phyloP scores from a whole-genome alignment of 2,797 vertebrate species.

The Spinibarbus caldwelli region DNA sequence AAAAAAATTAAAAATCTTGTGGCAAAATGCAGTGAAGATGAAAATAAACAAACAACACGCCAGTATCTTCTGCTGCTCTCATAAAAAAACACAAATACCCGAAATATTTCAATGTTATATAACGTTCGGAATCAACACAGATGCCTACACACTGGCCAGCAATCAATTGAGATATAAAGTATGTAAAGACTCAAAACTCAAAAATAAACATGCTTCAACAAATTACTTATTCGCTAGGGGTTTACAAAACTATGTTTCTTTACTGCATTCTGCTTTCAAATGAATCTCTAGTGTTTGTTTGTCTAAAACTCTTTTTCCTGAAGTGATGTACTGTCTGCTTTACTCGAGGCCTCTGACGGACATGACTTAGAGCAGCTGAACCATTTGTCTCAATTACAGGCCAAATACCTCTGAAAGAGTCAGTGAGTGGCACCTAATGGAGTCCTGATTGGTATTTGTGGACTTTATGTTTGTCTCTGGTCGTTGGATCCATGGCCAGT shows the following conservation, averaged over 20 bases:
- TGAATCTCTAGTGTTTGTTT: neutral
- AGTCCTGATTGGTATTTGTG: conserved; percentile 14
- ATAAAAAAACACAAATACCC: conserved; percentile 16
- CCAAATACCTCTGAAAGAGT: neutral
- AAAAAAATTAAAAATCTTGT: neutral
- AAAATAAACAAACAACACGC: conserved; percentile 46
- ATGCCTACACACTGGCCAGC: conserved; percentile 4
- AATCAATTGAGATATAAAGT: neutral
- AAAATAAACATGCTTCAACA: conserved; percentile 1
- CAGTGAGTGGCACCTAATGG: conserved; percentile 26
- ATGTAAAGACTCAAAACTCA: neutral
- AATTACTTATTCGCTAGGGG: neutral
- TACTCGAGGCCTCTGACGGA: neutral
- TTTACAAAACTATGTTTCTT: neutral
- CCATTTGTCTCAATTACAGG: conserved; percentile 37
- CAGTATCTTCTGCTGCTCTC: conserved; percentile 15
- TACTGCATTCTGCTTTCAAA: neutral
- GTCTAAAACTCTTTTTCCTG: neutral
- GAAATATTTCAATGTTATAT: conserved; percentile 7
- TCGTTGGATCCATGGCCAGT: neutral
- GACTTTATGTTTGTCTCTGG: neutral
- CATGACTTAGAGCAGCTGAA: conserved; percentile 9
- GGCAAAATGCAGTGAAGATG: conserved; percentile 22
- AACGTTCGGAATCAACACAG: conserved; percentile 8
- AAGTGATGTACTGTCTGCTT: conserved; percentile 6